A percentile compares a stretch with the other conserved stretches of the same genome.
These are phyloP conservation scores for Phania funesta DNA, from an alignment of 2,888 invertebrate species.

Conservation along the genomic window DNA sequence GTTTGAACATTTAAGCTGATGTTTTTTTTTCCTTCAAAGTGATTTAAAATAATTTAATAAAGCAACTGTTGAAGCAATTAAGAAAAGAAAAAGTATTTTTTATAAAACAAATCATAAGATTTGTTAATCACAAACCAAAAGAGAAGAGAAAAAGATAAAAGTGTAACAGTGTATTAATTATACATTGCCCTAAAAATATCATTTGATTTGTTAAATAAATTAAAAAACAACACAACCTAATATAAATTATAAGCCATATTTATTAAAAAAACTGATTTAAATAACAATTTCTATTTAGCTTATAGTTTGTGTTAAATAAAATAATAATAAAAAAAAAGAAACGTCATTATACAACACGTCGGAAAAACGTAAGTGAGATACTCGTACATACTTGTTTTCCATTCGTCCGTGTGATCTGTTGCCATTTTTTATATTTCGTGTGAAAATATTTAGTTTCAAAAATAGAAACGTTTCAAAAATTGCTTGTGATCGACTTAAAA, in stretches of 20 bases:
- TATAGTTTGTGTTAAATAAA: constrained; percentile 18
- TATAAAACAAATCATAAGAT: constrained; percentile 15
- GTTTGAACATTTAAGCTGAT: constrained; percentile 22
- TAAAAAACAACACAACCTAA: constrained; percentile 14
- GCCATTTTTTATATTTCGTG: constrained; percentile 51
- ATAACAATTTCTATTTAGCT: constrained; percentile 50
- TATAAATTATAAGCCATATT: constrained; percentile 6
- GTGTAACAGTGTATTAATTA: constrained; percentile 33
- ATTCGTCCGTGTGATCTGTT: not conserved
- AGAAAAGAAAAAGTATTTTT: constrained; percentile 15
- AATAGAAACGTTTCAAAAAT: constrained; percentile 55
- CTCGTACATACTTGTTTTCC: constrained; percentile 33
- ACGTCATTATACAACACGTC: constrained; percentile 54
- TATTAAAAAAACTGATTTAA: constrained; percentile 27
- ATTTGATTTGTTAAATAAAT: constrained; percentile 37
- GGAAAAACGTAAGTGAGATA: constrained; percentile 49
- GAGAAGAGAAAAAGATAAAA: constrained; percentile 20
- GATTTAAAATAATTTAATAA: constrained; percentile 37
- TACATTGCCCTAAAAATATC: constrained; percentile 52
- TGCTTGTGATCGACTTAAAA: constrained; percentile 31
- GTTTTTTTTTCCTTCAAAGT: constrained; percentile 8
- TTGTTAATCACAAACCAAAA: constrained; percentile 31
- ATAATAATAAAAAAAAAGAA: not conserved
- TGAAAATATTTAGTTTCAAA: constrained; percentile 50
- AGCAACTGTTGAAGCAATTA: constrained; percentile 44